Percentiles rank a stretch among this genome's conserved stretches.
These are phyloP conservation scores for Drosophila rufa DNA, from an alignment of 1,140 invertebrate genomes.

Conservation along the genomic window DNA sequence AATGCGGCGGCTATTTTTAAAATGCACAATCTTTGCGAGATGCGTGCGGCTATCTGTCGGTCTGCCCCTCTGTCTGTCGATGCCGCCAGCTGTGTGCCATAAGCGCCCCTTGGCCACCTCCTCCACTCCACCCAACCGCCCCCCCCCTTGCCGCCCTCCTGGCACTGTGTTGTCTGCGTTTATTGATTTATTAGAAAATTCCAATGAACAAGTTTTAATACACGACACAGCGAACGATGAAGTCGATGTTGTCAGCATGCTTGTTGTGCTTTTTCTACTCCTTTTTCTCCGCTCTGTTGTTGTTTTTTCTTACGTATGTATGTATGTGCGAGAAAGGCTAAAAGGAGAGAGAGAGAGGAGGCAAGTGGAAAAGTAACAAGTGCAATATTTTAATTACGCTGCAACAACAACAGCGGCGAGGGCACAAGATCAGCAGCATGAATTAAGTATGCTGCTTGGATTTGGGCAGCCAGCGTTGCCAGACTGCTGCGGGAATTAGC, in stretches of 20 bases:
- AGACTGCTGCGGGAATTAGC: background rate
- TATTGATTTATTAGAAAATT: slow-evolving; percentile 84
- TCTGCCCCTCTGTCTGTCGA: slow-evolving; percentile 39
- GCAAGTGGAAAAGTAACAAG: slow-evolving; percentile 67
- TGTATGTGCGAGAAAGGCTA: slow-evolving; percentile 13
- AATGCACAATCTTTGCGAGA: slow-evolving; percentile 73
- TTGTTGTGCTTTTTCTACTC: slow-evolving; percentile 52
- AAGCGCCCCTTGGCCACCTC: slow-evolving; percentile 6
- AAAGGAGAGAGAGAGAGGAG: slow-evolving; percentile 7
- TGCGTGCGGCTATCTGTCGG: slow-evolving; percentile 53
- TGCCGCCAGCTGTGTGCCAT: slow-evolving; percentile 78
- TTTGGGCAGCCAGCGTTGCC: slow-evolving; percentile 54
- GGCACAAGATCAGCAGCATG: slow-evolving; percentile 45
- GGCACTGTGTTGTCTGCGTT: slow-evolving; percentile 79
- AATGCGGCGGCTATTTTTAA: slow-evolving; percentile 71
- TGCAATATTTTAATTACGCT: slow-evolving; percentile 84
- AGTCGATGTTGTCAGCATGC: slow-evolving; percentile 52
- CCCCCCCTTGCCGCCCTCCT: slow-evolving; percentile 15
- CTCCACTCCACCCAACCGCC: background rate
- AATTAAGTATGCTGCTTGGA: slow-evolving; percentile 46
- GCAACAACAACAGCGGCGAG: slow-evolving; percentile 33
- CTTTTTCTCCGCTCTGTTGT: slow-evolving; percentile 16
- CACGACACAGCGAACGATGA: slow-evolving; percentile 69
- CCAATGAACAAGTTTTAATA: slow-evolving; percentile 84
- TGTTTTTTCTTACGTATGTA: slow-evolving; percentile 20